These are phyloP conservation scores for Bursaphelenchus okinawaensis DNA, from an alignment of 2,888 invertebrate genomes.

Conservation along the genomic window DNA sequence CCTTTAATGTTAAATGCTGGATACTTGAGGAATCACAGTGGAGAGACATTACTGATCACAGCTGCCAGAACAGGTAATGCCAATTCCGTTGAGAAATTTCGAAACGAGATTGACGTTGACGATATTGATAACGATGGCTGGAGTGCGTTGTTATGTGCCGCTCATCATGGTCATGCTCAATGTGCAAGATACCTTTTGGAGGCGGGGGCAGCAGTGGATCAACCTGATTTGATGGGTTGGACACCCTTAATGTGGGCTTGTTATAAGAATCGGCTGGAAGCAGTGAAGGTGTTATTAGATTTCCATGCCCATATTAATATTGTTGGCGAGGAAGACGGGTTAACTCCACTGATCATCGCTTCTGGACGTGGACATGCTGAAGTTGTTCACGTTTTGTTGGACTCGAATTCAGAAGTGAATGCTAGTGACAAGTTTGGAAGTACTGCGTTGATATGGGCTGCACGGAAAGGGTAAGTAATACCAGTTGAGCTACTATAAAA, in stretches of 20 bases:
- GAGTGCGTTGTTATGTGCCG: constrained; percentile 81
- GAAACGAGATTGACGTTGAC: constrained; percentile 42
- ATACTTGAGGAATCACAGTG: constrained; percentile 27
- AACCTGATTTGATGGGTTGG: constrained; percentile 72
- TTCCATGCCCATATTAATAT: constrained; percentile 85
- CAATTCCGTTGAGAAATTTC: constrained; percentile 72
- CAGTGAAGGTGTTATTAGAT: constrained; percentile 72
- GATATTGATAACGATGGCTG: constrained; percentile 58
- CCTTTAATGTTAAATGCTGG: not conserved
- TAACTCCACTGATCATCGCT: constrained; percentile 54
- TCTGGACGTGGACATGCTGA: constrained; percentile 72
- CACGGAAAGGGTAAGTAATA: constrained; percentile 77
- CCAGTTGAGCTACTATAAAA: too few relatives aligned
- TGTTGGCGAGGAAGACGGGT: constrained; percentile 73
- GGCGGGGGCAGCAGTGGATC: constrained; percentile 75
- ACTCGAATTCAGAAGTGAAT: constrained; percentile 65
- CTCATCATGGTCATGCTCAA: constrained; percentile 78
- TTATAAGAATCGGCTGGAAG: constrained; percentile 74
- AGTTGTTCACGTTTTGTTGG: constrained; percentile 75
- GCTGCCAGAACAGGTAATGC: constrained; percentile 66
- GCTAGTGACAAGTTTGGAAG: constrained; percentile 56
- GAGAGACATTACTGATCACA: constrained; percentile 52
- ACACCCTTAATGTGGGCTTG: constrained; percentile 94
- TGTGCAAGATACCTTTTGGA: constrained; percentile 76
- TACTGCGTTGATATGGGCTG: constrained; percentile 82